phyloP scores from a whole-genome alignment of 2,888 invertebrate genomes.

The Ophraella communa region DNA sequence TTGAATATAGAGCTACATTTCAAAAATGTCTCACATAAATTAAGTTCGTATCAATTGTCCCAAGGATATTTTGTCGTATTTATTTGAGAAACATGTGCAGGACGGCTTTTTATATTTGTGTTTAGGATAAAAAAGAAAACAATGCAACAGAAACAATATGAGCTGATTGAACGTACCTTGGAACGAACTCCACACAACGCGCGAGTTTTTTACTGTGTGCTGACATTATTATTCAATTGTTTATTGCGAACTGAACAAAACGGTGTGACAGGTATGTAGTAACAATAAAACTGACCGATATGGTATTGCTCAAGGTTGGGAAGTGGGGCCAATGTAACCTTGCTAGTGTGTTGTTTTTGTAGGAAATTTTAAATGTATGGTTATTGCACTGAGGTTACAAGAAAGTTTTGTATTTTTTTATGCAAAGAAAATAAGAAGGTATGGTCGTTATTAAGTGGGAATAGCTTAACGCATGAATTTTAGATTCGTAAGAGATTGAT shows the following conservation, averaged over 20 bases:
- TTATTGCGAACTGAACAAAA: slow-evolving; percentile 19
- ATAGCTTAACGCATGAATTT: not conserved
- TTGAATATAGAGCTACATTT: too few species aligned
- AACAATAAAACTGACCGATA: slow-evolving; percentile 33
- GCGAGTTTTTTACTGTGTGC: not conserved
- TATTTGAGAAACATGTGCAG: too few species aligned
- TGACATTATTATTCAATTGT: slow-evolving; percentile 28
- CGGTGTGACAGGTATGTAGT: slow-evolving; percentile 29
- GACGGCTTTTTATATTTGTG: not conserved
- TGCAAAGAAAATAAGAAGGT: not conserved
- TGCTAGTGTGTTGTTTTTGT: slow-evolving; percentile 18
- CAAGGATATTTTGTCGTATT: not conserved
- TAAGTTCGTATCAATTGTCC: too few species aligned
- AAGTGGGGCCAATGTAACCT: slow-evolving; percentile 27
- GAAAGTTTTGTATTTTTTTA: not conserved
- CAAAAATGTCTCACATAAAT: too few species aligned
- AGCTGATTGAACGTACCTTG: not conserved
- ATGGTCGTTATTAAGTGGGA: not conserved
- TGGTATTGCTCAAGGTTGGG: slow-evolving; percentile 32
- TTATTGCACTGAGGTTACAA: not conserved
- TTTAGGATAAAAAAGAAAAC: not conserved
- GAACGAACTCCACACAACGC: not conserved
- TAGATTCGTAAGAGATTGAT: not conserved
- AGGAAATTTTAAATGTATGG: slow-evolving; percentile 9
- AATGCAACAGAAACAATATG: too few species aligned